These are phyloP conservation scores for Gobius niger DNA, from an alignment of 2,113 vertebrate genomes.

Conservation along the genomic window DNA sequence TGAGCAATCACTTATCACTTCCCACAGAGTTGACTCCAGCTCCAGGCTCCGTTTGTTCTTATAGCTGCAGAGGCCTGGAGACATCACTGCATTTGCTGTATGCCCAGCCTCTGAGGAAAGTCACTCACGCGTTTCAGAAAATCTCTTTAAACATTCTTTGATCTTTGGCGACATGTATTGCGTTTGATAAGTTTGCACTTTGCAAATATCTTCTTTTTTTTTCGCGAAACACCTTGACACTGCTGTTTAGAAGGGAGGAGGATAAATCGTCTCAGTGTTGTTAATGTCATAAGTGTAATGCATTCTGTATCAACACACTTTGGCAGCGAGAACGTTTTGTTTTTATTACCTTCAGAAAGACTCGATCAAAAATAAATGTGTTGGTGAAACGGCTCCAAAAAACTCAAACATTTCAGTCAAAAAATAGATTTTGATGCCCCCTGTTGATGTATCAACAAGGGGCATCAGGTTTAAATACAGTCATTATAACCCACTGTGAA, in stretches of 20 bases:
- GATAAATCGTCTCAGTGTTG: not conserved
- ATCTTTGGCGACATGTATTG: not conserved
- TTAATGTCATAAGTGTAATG: not conserved
- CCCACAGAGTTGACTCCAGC: conserved; percentile 12
- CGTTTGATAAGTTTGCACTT: not conserved
- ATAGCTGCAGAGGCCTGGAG: conserved; percentile 9
- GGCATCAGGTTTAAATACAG: no score
- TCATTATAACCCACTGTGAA: no score
- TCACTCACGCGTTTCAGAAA: not conserved
- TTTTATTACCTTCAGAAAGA: no score
- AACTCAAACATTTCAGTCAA: no score
- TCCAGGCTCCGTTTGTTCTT: conserved; percentile 19
- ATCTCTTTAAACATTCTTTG: conserved; percentile 8
- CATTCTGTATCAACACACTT: not conserved
- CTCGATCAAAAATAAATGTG: no score
- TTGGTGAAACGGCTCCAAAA: no score
- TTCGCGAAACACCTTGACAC: not conserved
- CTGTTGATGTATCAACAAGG: no score
- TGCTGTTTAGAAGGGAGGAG: not conserved
- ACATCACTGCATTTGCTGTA: conserved; percentile 14
- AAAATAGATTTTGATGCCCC: no score
- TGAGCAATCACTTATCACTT: conserved; percentile 37
- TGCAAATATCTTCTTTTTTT: not conserved
- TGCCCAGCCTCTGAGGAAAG: not conserved
- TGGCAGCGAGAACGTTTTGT: no score